Evolutionary conservation across 1,140 invertebrate genomes (phyloP).

Genomic region (Semibalanus balanoides): DNA sequence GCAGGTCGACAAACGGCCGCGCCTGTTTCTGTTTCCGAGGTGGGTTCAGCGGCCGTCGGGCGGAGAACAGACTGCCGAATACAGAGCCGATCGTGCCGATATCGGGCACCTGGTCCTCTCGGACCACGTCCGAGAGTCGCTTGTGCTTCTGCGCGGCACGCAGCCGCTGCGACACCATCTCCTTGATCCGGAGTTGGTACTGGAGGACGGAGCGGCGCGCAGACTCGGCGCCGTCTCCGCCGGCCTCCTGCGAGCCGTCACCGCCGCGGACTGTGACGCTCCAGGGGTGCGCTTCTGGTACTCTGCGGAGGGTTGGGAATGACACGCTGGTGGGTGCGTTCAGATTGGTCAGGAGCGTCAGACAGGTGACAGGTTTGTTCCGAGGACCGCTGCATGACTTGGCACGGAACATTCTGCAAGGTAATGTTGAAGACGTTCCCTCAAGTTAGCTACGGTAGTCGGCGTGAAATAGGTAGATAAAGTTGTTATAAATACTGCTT

Average conservation of each 20-base stretch:
- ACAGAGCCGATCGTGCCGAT: neutral
- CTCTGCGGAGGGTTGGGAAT: too few species aligned
- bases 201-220: neutral
- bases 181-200: neutral
- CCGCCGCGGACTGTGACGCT: neutral
- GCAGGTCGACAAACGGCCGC: neutral
- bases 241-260: too few species aligned
- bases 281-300: neutral
- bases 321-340: too few species aligned
- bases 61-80: neutral
- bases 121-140: conserved; percentile 6
- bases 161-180: neutral
- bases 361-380: too few species aligned
- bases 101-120: conserved; percentile 9
- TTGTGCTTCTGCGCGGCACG: conserved; percentile 7
- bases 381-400: too few species aligned
- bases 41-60: neutral
- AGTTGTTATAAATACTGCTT: too few species aligned
- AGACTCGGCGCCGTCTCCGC: neutral
- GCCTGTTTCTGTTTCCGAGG: neutral
- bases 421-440: too few species aligned
- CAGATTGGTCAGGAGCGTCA: too few species aligned
- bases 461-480: too few species aligned
- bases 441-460: too few species aligned
- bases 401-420: too few species aligned